Conservation (phyloP, 1,140 invertebrate genomes). For the Drosophila santomea region DNA sequence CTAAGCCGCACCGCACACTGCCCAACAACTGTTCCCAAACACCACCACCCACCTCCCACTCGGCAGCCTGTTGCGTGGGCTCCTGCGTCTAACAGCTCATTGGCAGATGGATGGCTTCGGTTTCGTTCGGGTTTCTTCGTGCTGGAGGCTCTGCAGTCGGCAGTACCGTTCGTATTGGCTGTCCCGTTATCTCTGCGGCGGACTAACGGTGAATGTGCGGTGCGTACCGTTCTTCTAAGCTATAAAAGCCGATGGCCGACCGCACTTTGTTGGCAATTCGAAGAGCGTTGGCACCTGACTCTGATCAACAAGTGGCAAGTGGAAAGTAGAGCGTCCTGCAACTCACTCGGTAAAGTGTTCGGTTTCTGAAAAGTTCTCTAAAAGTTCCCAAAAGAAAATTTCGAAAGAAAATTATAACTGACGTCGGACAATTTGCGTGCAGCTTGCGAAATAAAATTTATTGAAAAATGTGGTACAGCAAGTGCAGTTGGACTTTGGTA, state of each 20-base stretch:
- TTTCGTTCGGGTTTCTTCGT: slow-evolving; percentile 48
- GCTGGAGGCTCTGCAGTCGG: slow-evolving; percentile 23
- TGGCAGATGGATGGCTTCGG: slow-evolving; percentile 50
- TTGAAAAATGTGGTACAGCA: slow-evolving; percentile 66
- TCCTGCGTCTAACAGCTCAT: slow-evolving; percentile 54
- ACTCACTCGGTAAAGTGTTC: slow-evolving; percentile 20
- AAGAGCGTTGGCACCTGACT: slow-evolving; percentile 57
- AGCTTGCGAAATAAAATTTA: slow-evolving; percentile 1
- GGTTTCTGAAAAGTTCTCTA: slow-evolving; percentile 20
- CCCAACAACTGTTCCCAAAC: slow-evolving; percentile 6
- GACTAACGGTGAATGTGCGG: slow-evolving; percentile 17
- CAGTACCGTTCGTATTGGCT: slow-evolving; percentile 56
- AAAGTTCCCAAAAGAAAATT: slow-evolving; percentile 43
- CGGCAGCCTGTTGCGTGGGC: slow-evolving; percentile 67
- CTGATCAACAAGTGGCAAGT: slow-evolving; percentile 29
- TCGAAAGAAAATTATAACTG: slow-evolving; percentile 28
- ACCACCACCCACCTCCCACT: slow-evolving; percentile 1
- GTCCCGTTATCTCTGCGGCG: slow-evolving; percentile 56
- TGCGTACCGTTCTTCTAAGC: slow-evolving; percentile 23
- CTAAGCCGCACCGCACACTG: not conserved
- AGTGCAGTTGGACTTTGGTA: slow-evolving; percentile 71
- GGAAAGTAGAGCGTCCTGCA: not conserved
- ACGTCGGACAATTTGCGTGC: slow-evolving; percentile 37
- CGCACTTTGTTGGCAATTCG: slow-evolving; percentile 72
- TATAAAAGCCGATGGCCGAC: slow-evolving; percentile 70